Base-by-base conservation (phyloP, 2,888 invertebrate species). In the Nymphalis urticae region DNA sequence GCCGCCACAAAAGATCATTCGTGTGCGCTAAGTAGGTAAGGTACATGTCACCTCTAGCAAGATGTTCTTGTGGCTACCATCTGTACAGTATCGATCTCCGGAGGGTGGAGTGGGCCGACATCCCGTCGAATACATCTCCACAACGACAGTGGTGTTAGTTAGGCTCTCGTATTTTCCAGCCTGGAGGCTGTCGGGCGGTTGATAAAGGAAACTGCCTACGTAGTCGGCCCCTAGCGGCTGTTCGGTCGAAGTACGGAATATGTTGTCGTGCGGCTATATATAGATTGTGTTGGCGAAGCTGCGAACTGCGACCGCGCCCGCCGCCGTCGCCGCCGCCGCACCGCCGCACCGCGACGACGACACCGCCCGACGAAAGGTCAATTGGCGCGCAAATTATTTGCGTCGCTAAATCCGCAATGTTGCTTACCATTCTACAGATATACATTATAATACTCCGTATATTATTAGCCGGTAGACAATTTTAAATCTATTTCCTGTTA, bases 321-420 rank as follows among this genome's bases (percentile, higher is more conserved):
- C 80, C 82, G 80, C 87, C 85, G 86, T 84, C 83, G 78, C 83
- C 85, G 83, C 81, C 82, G 80, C 79, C 81, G 80, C 79, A 77
- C 78, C 82, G 78, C 82, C 80, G 80, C 82, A 82, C 81, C 82
- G 77, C 76, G 79, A 77, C 80, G 82, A 82, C 88, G 84, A 84
- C 89, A 85, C 82, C 85, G 87, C 83, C 88, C 87, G 89, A 88
- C 88, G 90, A 92, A 92, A 92, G 92, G 92, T 92, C 92, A 92
- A 92, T 92, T 92, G 91, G 90, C 92, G 90, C 90, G 89, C 91
- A 91, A 91, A 92, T 91, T 91, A 92, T 92, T 92, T 92, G 89
- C 90, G 91, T 92, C 90, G 90, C 90, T 88, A 88, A 90, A 90
- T 86, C 86, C 84, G 83, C 84, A 87, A 75, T 83, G 82, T 75